A percentile compares a stretch with the other conserved stretches of the same genome.
These are phyloP conservation scores for Papio anubis DNA, from an alignment of 2,113 vertebrate species.

Conservation along the genomic window DNA sequence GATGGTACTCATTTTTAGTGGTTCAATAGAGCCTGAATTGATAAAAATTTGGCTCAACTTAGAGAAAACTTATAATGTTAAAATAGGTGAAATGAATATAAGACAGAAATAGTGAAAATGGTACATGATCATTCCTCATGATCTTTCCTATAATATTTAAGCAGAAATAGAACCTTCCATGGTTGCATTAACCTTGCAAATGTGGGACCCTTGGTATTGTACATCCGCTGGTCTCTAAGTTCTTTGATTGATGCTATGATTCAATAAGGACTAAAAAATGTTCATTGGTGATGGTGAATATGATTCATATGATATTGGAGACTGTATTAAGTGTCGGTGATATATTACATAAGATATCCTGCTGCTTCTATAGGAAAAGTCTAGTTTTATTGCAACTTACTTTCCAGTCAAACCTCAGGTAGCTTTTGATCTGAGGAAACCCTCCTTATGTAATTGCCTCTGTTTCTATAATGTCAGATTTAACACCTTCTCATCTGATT, in stretches of 20 bases:
- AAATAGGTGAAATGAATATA: neutral
- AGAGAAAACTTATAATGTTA: neutral
- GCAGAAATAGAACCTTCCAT: neutral
- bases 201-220: neutral
- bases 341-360: neutral
- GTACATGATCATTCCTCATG: neutral
- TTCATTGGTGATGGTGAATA: neutral
- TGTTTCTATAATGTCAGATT: neutral
- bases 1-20: neutral
- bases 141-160: neutral
- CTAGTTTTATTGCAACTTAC: neutral
- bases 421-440: neutral
- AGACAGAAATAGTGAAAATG: neutral
- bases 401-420: neutral
- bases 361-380: neutral
- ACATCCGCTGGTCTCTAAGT: neutral
- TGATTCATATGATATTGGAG: neutral
- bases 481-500: neutral
- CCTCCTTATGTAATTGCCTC: neutral
- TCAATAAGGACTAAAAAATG: neutral
- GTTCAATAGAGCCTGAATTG: neutral
- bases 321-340: neutral
- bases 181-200: neutral
- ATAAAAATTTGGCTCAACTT: constrained; percentile 34
- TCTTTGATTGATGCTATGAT: neutral